Conservation (phyloP, 2,888 invertebrate species). For the Ophonus ardosiacus region DNA sequence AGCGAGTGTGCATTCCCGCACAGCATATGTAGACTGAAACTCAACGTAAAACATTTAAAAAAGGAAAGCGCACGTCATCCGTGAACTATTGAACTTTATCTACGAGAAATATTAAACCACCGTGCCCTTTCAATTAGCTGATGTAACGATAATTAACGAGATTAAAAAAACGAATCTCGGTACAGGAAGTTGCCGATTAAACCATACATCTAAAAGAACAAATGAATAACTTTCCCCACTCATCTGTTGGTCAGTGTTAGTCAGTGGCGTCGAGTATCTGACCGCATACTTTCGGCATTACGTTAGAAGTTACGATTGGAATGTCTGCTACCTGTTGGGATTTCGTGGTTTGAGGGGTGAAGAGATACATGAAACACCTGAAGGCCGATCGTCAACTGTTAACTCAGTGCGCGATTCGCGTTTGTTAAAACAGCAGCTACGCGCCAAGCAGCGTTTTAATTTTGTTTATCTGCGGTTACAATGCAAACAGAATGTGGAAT, state of each 20-base stretch:
- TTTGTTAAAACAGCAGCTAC: background rate
- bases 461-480: conserved; percentile 11
- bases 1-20: conserved; percentile 38
- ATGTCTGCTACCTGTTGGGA: conserved; percentile 46
- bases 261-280: conserved; percentile 27
- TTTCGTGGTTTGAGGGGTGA: background rate
- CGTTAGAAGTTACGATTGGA: conserved; percentile 38
- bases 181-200: conserved; percentile 53
- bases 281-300: conserved; percentile 55
- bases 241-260: conserved; percentile 17
- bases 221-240: conserved; percentile 47
- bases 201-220: conserved; percentile 19
- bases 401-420: conserved; percentile 1
- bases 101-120: conserved; percentile 38
- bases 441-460: background rate
- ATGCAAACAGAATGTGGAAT: conserved; percentile 60
- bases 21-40: background rate
- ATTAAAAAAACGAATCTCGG: conserved; percentile 54
- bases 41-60: conserved; percentile 5
- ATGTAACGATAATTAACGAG: conserved; percentile 48
- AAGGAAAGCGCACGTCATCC: conserved; percentile 23
- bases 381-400: conserved; percentile 24
- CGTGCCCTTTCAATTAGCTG: conserved; percentile 55
- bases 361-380: background rate
- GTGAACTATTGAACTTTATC: conserved; percentile 30